phyloP scores from a whole-genome alignment of 2,888 invertebrate species.

The Spodoptera picta region DNA sequence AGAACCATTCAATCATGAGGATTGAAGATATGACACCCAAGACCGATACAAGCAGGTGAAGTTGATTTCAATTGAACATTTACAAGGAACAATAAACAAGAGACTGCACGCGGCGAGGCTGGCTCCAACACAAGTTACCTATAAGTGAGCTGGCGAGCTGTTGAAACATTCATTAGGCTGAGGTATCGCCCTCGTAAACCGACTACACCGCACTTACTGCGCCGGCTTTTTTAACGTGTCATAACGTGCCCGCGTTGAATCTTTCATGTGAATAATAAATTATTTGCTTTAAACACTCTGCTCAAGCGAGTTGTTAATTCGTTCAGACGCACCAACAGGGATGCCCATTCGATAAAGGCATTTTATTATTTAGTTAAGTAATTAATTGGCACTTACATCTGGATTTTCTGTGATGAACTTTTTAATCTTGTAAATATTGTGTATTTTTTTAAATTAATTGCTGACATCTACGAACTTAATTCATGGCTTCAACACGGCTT shows the following conservation, averaged over 20 bases:
- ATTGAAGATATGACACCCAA: too few species aligned
- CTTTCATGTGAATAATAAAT: constrained; percentile 76
- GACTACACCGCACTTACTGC: constrained; percentile 58
- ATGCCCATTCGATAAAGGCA: too few species aligned
- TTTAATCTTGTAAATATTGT: too few species aligned
- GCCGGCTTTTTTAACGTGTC: constrained; percentile 65
- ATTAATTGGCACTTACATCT: too few species aligned
- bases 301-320: background rate
- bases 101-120: background rate
- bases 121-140: constrained; percentile 39
- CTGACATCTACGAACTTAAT: too few species aligned
- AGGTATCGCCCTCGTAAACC: constrained; percentile 66
- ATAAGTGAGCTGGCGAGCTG: constrained; percentile 55
- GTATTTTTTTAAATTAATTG: too few species aligned
- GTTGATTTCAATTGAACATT: constrained; percentile 31
- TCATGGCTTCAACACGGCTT: too few species aligned
- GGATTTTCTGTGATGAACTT: too few species aligned
- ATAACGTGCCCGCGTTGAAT: constrained; percentile 76
- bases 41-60: constrained; percentile 12
- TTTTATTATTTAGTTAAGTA: too few species aligned
- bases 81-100: constrained; percentile 48
- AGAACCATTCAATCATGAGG: too few species aligned
- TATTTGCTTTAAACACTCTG: constrained; percentile 10
- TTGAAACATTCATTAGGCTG: constrained; percentile 60
- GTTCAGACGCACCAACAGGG: too few species aligned